phyloP scores from a whole-genome alignment of 2,113 vertebrate genomes.

The Falco punctatus region DNA sequence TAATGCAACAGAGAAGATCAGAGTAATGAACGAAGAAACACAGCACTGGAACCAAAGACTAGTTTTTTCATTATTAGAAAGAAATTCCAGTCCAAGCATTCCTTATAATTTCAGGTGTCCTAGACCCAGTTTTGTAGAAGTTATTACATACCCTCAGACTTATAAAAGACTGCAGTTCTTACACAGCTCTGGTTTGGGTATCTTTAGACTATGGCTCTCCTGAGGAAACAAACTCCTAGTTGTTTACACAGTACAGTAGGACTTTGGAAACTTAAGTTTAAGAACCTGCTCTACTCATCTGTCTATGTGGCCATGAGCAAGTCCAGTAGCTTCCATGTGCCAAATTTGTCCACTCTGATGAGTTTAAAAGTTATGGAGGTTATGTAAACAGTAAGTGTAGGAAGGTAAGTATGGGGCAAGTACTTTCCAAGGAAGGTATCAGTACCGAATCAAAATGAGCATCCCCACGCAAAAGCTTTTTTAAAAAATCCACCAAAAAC shows the following conservation, averaged over 20 bases:
- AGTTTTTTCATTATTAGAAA: not conserved
- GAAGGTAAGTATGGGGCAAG: not conserved
- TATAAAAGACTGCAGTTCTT: not conserved
- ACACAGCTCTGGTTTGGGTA: not conserved
- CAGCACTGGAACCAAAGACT: not conserved
- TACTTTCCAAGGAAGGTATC: not conserved
- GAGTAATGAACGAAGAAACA: not conserved
- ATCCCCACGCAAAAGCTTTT: not conserved
- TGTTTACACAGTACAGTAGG: not conserved
- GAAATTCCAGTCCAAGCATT: not conserved
- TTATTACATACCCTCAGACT: not conserved
- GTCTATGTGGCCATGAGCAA: not conserved
- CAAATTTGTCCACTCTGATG: not conserved
- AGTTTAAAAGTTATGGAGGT: not conserved
- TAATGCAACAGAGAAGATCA: slow-evolving; percentile 8
- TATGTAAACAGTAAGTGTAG: not conserved
- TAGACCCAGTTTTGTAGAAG: not conserved
- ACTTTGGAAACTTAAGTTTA: not conserved
- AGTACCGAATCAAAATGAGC: not conserved
- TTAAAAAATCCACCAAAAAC: not conserved
- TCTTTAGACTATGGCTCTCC: not conserved
- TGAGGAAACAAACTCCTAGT: not conserved
- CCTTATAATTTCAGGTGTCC: not conserved
- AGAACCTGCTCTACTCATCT: not conserved
- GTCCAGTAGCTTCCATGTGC: not conserved